Evolutionary conservation across 2,888 invertebrate genomes (phyloP), one percentile per base, ranked within the genome.

Genomic region (Melinaea marsaeus): DNA sequence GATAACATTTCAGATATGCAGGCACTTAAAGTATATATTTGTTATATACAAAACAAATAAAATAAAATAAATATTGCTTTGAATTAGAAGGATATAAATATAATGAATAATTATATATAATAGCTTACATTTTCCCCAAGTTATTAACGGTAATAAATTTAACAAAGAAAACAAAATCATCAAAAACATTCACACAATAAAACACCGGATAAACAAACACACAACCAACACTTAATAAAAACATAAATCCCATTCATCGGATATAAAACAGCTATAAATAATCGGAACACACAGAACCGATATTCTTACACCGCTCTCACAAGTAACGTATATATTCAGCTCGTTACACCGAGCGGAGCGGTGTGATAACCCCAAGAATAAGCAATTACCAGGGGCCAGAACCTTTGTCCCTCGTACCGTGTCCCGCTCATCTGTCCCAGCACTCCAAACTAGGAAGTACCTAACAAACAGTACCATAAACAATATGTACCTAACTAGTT

Each of bases 381-480:
- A 70, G 70, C 73, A 74, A 75, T 75, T 75, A 75, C 73, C 67
- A 64, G 57, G 60, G 69, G 67, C 62, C 68, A 59, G 73, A 69
- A 72, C 73, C 73, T 74, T 74, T 74, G 75, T 72, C 61, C 70
- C 42, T 42, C 9, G 42, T 42, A 42, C 42, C 42, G 42, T 58
- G 61, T 66, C 63, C 63, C 61, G 63, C 60, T 69, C 75, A 74
- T 74, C 75, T 74, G 75, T 75, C 72, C 72, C 74, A 71, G 68
- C 67, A 33, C 35, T 33, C 72, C 75, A 70, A 70, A 73, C 71
- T 71, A 73, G 77, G 77, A 72, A 73, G 69, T 71, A 67, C 64
- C 74, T 72, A 72, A 74, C 74, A 68, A 74, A 77, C 77, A 76
- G 75, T 76, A 72, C 78, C 73, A 74, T 77, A 77, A 73, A 75